These are phyloP conservation scores for Dromas ardeola DNA, from an alignment of 2,113 vertebrate genomes.

Conservation along the genomic window DNA sequence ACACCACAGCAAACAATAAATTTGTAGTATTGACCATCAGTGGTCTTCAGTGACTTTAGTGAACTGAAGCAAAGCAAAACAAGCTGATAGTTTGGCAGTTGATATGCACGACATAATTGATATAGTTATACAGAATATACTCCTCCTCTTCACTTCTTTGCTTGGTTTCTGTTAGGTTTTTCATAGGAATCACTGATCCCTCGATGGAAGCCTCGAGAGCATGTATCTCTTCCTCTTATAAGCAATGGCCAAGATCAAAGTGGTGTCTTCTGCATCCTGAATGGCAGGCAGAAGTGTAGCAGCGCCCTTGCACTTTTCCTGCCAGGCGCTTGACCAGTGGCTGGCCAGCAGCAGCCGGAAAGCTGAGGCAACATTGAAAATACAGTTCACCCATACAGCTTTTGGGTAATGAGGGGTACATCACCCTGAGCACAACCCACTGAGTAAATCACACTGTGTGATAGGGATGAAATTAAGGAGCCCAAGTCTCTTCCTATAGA, in stretches of 20 bases:
- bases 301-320: background rate
- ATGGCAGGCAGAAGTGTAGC: background rate
- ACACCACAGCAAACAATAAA: background rate
- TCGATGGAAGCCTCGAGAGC: accelerated
- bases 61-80: background rate
- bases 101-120: background rate
- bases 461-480: background rate
- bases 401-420: background rate
- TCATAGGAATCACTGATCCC: background rate
- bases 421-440: background rate
- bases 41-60: background rate
- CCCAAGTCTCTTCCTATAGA: background rate
- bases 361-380: background rate
- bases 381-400: background rate
- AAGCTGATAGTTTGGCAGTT: background rate
- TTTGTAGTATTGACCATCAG: background rate
- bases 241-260: background rate
- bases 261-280: background rate
- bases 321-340: background rate
- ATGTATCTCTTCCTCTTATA: background rate
- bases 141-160: background rate
- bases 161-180: background rate
- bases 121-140: background rate
- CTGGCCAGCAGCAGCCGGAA: background rate
- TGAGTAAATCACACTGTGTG: background rate